Conservation (phyloP, 2,113 vertebrate genomes). For the Calypte anna region DNA sequence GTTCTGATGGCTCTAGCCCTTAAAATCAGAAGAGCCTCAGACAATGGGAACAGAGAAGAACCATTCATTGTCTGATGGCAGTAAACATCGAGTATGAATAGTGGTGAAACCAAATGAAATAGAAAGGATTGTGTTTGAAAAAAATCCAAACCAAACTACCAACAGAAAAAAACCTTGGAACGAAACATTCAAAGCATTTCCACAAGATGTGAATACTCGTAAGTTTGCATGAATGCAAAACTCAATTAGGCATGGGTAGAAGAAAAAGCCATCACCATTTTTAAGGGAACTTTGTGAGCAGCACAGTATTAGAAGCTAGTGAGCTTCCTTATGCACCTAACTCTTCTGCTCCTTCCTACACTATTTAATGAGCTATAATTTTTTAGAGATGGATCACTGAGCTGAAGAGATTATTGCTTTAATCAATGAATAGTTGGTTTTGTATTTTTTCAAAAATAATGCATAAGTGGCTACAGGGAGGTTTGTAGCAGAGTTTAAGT, state of each 20-base stretch:
- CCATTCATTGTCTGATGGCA: neutral
- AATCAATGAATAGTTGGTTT: neutral
- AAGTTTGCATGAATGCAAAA: neutral
- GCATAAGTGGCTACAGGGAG: neutral
- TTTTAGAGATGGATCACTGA: neutral
- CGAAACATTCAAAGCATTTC: neutral
- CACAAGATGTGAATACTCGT: neutral
- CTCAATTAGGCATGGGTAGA: neutral
- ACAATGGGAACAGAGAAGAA: neutral
- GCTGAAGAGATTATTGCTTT: neutral
- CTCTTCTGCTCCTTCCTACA: neutral
- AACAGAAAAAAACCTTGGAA: too few relatives aligned
- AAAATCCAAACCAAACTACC: neutral
- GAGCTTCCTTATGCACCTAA: neutral
- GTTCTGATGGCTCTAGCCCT: neutral
- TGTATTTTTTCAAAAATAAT: neutral
- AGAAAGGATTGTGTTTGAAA: neutral
- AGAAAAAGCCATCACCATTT: neutral
- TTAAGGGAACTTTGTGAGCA: neutral
- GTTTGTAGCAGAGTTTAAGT: neutral
- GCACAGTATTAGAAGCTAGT: neutral
- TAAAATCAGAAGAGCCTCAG: neutral
- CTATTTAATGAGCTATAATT: neutral
- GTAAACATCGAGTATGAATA: neutral
- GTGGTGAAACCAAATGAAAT: neutral